phyloP scores from a whole-genome alignment of 2,113 vertebrate species.

The Taxidea taxus region DNA sequence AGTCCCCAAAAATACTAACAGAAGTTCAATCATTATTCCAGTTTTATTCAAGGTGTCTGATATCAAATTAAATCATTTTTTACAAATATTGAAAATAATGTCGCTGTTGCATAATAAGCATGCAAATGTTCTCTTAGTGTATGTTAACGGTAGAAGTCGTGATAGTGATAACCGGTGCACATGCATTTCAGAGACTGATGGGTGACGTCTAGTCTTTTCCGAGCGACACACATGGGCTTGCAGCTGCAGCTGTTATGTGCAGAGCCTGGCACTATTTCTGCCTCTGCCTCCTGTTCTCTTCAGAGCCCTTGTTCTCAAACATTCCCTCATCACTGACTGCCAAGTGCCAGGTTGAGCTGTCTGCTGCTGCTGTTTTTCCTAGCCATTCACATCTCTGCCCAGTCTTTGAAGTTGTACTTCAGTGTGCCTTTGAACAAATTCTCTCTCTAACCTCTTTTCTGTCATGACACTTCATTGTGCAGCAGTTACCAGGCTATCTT shows the following conservation, averaged over 20 bases:
- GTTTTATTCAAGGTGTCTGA: background rate
- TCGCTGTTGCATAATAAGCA: too few species aligned
- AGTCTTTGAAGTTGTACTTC: background rate
- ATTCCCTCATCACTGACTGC: slow-evolving; percentile 44
- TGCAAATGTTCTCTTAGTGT: background rate
- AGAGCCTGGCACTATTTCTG: slow-evolving; percentile 52
- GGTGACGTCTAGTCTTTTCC: background rate
- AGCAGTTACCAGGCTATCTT: background rate
- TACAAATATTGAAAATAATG: background rate
- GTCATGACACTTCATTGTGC: background rate
- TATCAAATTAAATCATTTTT: background rate
- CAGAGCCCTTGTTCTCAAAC: slow-evolving; percentile 47
- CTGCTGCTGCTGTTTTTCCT: background rate
- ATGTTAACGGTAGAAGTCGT: background rate
- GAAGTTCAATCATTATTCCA: background rate
- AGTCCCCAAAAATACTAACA: background rate
- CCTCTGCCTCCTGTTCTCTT: slow-evolving; percentile 10
- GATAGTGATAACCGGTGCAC: background rate
- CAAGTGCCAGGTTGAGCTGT: slow-evolving; percentile 47
- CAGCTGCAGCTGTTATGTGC: slow-evolving; percentile 66
- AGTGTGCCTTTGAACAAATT: background rate
- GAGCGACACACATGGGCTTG: background rate
- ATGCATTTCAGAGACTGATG: background rate
- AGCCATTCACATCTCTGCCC: background rate
- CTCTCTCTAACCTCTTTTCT: background rate